Conservation (phyloP, 2,797 vertebrate genomes). For the Sebastes wilsoni region DNA sequence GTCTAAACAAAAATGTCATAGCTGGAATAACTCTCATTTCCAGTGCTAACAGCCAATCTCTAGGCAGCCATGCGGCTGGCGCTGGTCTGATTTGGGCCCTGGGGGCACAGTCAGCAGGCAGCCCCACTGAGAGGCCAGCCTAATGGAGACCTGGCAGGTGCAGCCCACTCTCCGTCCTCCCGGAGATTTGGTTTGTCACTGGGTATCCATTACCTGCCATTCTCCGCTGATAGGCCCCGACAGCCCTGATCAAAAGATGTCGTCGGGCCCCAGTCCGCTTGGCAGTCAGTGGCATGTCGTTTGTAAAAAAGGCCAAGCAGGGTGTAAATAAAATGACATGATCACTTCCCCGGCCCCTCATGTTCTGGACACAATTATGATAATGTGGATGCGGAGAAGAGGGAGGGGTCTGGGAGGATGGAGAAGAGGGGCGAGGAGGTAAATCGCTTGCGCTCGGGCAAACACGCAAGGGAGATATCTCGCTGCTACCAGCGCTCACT, state of each 20-base stretch:
- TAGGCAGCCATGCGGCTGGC: conserved; percentile 79
- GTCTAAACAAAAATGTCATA: conserved; percentile 97
- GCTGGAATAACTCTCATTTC: conserved; percentile 99
- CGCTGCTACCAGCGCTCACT: conserved; percentile 23
- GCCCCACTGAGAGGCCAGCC: conserved; percentile 91
- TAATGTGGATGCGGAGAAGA: conserved; percentile 85
- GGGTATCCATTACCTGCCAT: conserved; percentile 99
- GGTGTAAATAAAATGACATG: conserved; percentile 99
- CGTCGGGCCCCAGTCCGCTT: conserved; percentile 95
- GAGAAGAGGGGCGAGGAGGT: conserved; percentile 57
- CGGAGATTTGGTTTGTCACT: conserved; percentile 99
- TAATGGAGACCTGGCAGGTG: conserved; percentile 99
- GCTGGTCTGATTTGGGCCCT: conserved; percentile 97
- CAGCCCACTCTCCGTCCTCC: conserved; percentile 97
- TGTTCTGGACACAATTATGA: conserved; percentile 99
- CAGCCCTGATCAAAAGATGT: conserved; percentile 99
- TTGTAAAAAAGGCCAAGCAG: conserved; percentile 98
- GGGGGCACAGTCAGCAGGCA: conserved; percentile 92
- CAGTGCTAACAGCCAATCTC: conserved; percentile 99
- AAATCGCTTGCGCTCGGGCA: conserved; percentile 70
- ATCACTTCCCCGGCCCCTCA: conserved; percentile 99
- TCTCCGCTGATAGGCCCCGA: conserved; percentile 99
- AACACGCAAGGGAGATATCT: conserved; percentile 61
- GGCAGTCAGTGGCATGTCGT: conserved; percentile 97
- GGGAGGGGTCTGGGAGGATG: conserved; percentile 53